phyloP scores from a whole-genome alignment of 2,797 vertebrate genomes.

The Sebastolobus altivelis region DNA sequence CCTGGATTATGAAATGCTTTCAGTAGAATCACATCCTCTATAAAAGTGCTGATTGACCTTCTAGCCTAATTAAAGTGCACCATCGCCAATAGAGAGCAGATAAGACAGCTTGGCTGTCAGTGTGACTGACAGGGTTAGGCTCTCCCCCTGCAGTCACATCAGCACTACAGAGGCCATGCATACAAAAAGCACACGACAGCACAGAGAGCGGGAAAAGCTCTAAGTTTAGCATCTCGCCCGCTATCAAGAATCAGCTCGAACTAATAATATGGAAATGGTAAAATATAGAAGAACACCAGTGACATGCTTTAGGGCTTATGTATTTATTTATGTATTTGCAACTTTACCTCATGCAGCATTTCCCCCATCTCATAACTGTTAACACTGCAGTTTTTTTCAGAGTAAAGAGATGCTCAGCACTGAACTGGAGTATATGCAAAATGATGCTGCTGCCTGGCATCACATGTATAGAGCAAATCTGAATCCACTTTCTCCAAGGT shows the following conservation, averaged over 20 bases:
- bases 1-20: conserved; percentile 68
- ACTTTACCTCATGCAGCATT: conserved; percentile 77
- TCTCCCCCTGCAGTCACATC: conserved; percentile 77
- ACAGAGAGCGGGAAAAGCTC: conserved; percentile 44
- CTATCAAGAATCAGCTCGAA: conserved; percentile 58
- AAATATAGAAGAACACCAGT: conserved; percentile 69
- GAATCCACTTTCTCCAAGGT: conserved; percentile 65
- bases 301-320: conserved; percentile 76
- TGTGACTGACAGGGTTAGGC: conserved; percentile 80
- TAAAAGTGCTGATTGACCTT: conserved; percentile 78
- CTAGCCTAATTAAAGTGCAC: conserved; percentile 78
- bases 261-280: conserved; percentile 73
- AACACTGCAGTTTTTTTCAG: conserved; percentile 74
- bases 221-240: conserved; percentile 65
- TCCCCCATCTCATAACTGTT: conserved; percentile 72
- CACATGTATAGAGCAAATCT: conserved; percentile 57
- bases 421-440: conserved; percentile 56
- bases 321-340: conserved; percentile 82
- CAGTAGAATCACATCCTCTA: conserved; percentile 64
- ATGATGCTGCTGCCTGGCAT: conserved; percentile 52
- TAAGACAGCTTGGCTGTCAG: conserved; percentile 79
- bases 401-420: conserved; percentile 54
- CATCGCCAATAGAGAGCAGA: conserved; percentile 72
- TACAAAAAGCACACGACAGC: conserved; percentile 69
- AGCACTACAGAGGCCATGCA: conserved; percentile 67